Evolutionary conservation across 2,113 vertebrate genomes (phyloP).

Genomic region (Barbus barbus): DNA sequence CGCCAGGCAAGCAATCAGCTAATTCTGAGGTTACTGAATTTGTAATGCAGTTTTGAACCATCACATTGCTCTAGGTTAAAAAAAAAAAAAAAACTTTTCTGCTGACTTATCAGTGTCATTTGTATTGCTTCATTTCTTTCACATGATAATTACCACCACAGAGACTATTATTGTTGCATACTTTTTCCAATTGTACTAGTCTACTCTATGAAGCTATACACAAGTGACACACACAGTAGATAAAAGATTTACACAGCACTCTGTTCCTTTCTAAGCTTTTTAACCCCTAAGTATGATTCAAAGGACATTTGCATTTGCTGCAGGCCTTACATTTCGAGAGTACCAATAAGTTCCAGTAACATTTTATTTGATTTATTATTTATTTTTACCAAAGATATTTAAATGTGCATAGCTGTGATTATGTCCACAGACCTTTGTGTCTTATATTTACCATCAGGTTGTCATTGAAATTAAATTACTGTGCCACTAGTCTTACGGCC

Average conservation of each 20-base stretch:
- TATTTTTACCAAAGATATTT: neutral
- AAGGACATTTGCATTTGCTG: too few species aligned
- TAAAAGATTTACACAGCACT: neutral
- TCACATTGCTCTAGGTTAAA: neutral
- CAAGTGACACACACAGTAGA: neutral
- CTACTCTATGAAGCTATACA: neutral
- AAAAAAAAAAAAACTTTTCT: neutral
- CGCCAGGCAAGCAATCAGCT: neutral
- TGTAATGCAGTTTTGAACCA: neutral
- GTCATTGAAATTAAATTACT: neutral
- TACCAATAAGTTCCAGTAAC: neutral
- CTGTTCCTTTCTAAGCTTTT: neutral
- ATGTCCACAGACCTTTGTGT: constrained; percentile 1
- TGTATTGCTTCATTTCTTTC: constrained; percentile 20
- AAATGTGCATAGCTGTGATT: constrained; percentile 14
- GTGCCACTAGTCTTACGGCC: neutral
- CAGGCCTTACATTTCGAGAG: neutral
- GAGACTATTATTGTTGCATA: neutral
- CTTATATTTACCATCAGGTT: neutral
- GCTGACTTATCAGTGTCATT: neutral
- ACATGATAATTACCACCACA: neutral
- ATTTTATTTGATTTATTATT: neutral
- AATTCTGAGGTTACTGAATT: neutral
- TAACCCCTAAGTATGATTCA: neutral
- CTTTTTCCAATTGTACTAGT: neutral